Base-by-base conservation (phyloP, 2,113 vertebrate species). In the Merops nubicus region DNA sequence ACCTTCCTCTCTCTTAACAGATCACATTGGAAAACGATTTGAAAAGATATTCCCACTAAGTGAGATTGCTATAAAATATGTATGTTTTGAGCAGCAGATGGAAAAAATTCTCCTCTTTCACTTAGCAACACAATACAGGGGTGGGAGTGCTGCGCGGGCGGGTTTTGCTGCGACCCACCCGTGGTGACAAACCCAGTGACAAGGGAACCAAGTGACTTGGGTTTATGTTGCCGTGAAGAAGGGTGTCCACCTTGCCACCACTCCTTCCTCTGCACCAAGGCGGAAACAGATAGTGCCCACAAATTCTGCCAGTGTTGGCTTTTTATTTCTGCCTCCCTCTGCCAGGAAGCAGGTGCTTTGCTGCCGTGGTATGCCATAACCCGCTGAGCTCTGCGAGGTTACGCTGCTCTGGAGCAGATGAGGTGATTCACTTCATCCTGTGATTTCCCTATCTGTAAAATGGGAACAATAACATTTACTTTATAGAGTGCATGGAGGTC, bases 31-130 rank as follows among this genome's bases (percentile, higher is more conserved):
- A 94, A 95, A 96, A 85, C 21, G 86, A 50, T 84, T 95, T 29
- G 40, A 75, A 85, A 92, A 79, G 83, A 60, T 91, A 81, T 29
- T 82, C 78, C 84, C 60, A 33, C 80, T 91, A 86, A 93, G 86
- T 67, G 87, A 81, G 64, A 92, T 60, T 64, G 96, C 93, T 70
- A 67, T 96, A 63, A 96, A 97, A 92, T 91, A 96, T 91, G 86
- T 45, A 89, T 93, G 86, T 0, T 93, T 70, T 70, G 81, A 78
- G 94, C 89, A 59, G 84, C 57, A 63, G 89, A 80, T 86, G 86
- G 89, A 91, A 84, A 75, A 63, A 92, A 81, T 54, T 51, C 83
- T 68, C 59, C 68, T 73, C 75, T 77, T 80, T 45, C 75, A 18
- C 91, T 83, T 62, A 38, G 64, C 80, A 77, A 43, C 83, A 50